A percentile compares a stretch with the other conserved stretches of the same genome.
Evolutionary conservation across 2,888 invertebrate species (phyloP).

Genomic region (Frankliniella fusca): DNA sequence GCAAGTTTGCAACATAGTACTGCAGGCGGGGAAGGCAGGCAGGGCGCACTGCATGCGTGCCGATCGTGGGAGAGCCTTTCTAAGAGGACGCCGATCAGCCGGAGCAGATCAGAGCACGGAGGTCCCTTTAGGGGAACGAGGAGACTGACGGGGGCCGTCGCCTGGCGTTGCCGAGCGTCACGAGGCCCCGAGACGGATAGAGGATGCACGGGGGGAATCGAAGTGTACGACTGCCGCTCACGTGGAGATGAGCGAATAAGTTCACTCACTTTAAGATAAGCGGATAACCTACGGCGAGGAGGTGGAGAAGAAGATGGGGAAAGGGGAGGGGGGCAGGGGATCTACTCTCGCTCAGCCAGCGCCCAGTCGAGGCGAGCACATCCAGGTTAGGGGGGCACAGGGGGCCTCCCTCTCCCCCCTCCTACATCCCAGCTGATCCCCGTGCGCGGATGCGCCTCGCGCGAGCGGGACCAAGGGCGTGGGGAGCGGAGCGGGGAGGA

Average conservation of each 20-base stretch:
- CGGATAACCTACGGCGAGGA: no score
- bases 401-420: neutral
- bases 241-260: no score
- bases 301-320: neutral
- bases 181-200: neutral
- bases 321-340: neutral
- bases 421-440: neutral
- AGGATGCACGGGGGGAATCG: neutral
- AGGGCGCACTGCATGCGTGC: no score
- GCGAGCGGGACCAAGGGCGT: neutral
- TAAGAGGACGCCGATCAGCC: no score
- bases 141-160: neutral
- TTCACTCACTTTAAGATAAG: no score
- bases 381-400: slow-evolving; percentile 14
- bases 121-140: no score
- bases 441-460: neutral
- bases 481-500: neutral
- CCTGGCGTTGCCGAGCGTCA: neutral
- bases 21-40: no score
- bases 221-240: no score
- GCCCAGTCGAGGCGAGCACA: neutral
- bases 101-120: no score
- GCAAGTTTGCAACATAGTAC: no score
- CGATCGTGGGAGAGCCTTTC: no score
- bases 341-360: slow-evolving; percentile 1